phyloP scores from a whole-genome alignment of 2,113 vertebrate species.

The Gallinago jamesoni region DNA sequence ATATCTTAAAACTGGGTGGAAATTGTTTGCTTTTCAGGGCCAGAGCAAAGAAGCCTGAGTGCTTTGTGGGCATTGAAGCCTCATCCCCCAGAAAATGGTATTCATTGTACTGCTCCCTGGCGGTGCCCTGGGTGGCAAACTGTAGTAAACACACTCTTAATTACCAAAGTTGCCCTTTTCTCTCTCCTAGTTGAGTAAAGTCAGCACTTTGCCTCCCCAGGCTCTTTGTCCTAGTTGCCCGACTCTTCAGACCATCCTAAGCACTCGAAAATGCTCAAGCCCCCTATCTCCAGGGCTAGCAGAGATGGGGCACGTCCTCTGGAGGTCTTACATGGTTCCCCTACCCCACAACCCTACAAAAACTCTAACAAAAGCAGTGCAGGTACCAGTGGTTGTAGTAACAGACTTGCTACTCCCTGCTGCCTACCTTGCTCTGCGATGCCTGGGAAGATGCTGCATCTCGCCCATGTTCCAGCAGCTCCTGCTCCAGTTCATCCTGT shows the following conservation, averaged over 20 bases:
- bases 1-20: background rate
- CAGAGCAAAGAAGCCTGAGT: background rate
- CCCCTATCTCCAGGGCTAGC: background rate
- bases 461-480: slow-evolving; percentile 91
- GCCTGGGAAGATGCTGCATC: slow-evolving; percentile 78
- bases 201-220: background rate
- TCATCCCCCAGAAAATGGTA: background rate
- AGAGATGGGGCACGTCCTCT: background rate
- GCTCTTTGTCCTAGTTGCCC: background rate
- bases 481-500: slow-evolving; percentile 96
- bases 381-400: background rate
- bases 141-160: background rate
- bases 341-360: background rate
- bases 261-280: background rate
- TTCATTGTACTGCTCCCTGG: background rate
- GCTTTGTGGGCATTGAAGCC: background rate
- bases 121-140: background rate
- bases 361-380: background rate
- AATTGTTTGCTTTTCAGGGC: background rate
- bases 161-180: background rate
- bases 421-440: slow-evolving; percentile 58
- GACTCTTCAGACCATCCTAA: background rate
- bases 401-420: background rate
- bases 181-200: background rate
- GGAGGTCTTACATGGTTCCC: background rate